Evolutionary conservation across 2,113 vertebrate genomes (phyloP), one percentile per base, ranked within the genome.

Genomic region (Trichechus manatus): DNA sequence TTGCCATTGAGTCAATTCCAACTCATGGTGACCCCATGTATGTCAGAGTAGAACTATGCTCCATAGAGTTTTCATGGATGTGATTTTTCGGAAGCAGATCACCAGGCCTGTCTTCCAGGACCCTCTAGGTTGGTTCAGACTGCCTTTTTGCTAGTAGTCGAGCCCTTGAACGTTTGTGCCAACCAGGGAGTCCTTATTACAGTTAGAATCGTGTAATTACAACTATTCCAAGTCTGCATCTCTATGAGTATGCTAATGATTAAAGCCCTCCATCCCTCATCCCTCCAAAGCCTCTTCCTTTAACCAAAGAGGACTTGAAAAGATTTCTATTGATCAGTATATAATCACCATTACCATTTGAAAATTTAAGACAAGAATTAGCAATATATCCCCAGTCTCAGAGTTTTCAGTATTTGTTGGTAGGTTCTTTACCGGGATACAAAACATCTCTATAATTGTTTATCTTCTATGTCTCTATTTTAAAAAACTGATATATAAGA

Each of bases 401-500:
- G 9, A 23, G 27, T 56, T 75, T 83, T 83, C 64, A 92, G 53
- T 63, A 83, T 63, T 87, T 85, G 10, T 50, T 64, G 29, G 23
- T 87, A 15, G 11, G 81, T 89, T 92, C n/a, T 61, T 90, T 96
- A 68, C 59, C 91, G 44, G 29, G 23, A 78, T 68, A 47, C 29
- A 94, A 91, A 87, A 92, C 5, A 19, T 75, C 29, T 94, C 14
- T 83, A 89, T 47, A 42, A 31, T 77, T 42, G 47, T 13, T 87
- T 90, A 39, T 74, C 22, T 95, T 85, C 0, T 44, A 50, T 20
- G 13, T 88, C 39, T 95, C 23, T 92, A 22, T 70, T 95, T 94
- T 94, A 96, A 91, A 68, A 56, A 92, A 87, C 11, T 89, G 61
- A 53, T 86, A 63, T n/a, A 87, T 94, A 95, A 92, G 9, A 14